These are phyloP conservation scores for Brachypalpus laphriformis DNA, from an alignment of 2,888 invertebrate genomes.

Conservation along the genomic window DNA sequence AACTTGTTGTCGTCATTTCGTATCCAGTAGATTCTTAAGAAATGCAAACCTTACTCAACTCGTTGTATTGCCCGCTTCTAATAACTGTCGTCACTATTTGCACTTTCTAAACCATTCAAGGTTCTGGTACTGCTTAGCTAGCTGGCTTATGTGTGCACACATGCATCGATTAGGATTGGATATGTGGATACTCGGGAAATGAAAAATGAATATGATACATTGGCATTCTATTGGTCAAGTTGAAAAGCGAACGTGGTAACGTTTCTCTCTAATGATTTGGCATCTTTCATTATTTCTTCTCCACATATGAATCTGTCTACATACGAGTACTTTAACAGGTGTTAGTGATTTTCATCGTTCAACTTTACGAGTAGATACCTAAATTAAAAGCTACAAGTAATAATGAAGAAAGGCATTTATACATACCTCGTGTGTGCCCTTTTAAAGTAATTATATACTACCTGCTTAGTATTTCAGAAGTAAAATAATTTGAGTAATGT, in stretches of 20 bases:
- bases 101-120: conserved; percentile 53
- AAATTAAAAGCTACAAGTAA: not conserved
- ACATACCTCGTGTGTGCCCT: conserved; percentile 14
- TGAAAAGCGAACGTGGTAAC: conserved; percentile 33
- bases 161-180: not conserved
- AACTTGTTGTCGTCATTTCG: not conserved
- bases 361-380: not conserved
- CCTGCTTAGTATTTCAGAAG: conserved; percentile 28
- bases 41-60: conserved; percentile 11
- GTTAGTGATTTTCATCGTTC: not conserved
- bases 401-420: conserved; percentile 2
- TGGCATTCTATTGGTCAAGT: conserved; percentile 16
- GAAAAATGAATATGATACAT: not conserved
- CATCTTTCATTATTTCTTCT: conserved; percentile 5
- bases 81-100: conserved; percentile 30
- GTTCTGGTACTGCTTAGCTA: not conserved
- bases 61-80: not conserved
- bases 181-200: not conserved
- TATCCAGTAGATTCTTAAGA: conserved; percentile 5
- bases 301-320: not conserved
- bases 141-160: not conserved
- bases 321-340: no score
- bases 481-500: conserved; percentile 52
- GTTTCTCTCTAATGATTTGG: conserved; percentile 21
- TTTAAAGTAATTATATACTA: conserved; percentile 33